A percentile compares a stretch with the other conserved stretches of the same genome.
phyloP scores from a whole-genome alignment of 2,113 vertebrate species.

The Burhinus bistriatus region DNA sequence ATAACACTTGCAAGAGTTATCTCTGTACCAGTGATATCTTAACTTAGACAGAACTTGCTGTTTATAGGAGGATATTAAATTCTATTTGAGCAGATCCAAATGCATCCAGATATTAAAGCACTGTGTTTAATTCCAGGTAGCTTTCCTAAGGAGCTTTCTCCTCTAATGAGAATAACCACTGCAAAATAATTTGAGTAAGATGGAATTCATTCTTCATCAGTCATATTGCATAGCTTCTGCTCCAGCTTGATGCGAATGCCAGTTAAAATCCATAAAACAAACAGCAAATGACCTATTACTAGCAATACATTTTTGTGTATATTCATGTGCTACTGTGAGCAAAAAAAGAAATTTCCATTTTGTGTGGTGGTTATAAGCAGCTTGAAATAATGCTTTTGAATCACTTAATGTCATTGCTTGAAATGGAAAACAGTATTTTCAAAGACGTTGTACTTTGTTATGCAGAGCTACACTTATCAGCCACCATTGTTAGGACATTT shows the following conservation, averaged over 20 bases:
- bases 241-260: neutral
- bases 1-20: neutral
- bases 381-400: slow-evolving; percentile 19
- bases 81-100: neutral
- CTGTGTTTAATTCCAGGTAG: neutral
- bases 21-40: neutral
- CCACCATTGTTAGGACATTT: neutral
- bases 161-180: neutral
- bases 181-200: neutral
- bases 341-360: slow-evolving; percentile 5
- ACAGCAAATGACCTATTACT: neutral
- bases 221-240: neutral
- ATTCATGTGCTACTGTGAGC: slow-evolving; percentile 1
- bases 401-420: neutral
- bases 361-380: neutral
- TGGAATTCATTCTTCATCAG: neutral
- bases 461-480: neutral
- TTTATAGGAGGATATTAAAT: neutral
- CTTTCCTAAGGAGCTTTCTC: neutral
- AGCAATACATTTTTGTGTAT: slow-evolving; percentile 6
- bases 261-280: slow-evolving; percentile 20
- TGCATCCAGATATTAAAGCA: neutral
- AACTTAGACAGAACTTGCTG: neutral
- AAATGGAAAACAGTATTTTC: slow-evolving; percentile 10
- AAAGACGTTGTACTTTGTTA: neutral